Base-by-base conservation (phyloP, 2,797 vertebrate species). In the Sebastiscus tertius region DNA sequence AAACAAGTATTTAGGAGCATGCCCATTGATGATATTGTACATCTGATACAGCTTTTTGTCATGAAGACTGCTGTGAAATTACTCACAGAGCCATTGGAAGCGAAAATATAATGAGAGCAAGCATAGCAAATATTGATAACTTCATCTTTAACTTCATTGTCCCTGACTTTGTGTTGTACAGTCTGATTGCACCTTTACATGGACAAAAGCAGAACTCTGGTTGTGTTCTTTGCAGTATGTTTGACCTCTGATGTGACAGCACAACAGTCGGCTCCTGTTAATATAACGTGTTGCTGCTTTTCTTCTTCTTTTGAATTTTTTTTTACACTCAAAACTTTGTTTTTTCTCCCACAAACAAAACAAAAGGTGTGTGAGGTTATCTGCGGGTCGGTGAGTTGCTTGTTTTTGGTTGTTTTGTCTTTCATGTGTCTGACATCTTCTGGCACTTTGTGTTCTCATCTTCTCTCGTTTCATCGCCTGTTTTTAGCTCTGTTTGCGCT, bases 351-450 rank as follows among this genome's bases (percentile, higher is more conserved):
- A 54, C 49, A 54, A 54, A 54, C 49, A 54, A n/a, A 0, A 20
- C 18, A 8, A 20, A 49, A 20, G 55, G 39, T 58, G 63, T 60
- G 55, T 13, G 59, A 76, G 74, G 76, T 81, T 70, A 77, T 31
- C 61, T 61, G 26, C 6, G n/a, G 73, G 76, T 83, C 59, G 52
- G 39, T 9, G 24, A 77, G 24, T 11, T 71, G 31, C 33, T 36
- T 77, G 42, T 56, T 77, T 77, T 34, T 58, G 20, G 18, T 36
- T 52, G 62, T 68, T 77, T 75, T 63, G 58, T 78, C 33, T 81
- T 64, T 70, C 26, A 42, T 65, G 59, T 56, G 7, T 79, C 78
- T 81, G 78, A 83, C 78, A 69, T 59, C 58, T 65, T 73, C 13
- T 27, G 31, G 24, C 34, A 10, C 33, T 75, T 49, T 46, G 68